Evolutionary conservation across 2,888 invertebrate genomes (phyloP), one percentile per base, ranked within the genome.

Genomic region (Scaptomyza cyrtandrae): DNA sequence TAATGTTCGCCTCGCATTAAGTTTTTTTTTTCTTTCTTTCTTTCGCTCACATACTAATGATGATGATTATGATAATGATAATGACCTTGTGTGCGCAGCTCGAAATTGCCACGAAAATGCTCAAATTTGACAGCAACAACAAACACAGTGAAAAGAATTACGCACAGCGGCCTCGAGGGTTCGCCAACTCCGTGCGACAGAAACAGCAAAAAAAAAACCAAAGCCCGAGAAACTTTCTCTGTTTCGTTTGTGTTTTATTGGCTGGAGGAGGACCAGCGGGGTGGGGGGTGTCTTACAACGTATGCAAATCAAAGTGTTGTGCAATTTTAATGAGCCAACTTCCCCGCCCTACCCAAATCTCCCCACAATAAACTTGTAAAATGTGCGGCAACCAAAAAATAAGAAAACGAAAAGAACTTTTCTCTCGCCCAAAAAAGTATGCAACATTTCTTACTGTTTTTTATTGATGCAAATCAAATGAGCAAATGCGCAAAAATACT

Each of bases 251-350:
- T 2, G 19, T 13, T 13, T 14, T 9, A 3, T 33, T 14, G 39
- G 9, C 24, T 13, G 33, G 3, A 6, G 35, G 24, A 9, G 4
- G 16, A 19, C 1, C 19, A 6, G 35, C 5, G 35, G 13, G 35
- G 35, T n/a, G n/a, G 6, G 37, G n/a, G 2, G 19, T 19, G 46
- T 24, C 31, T 6, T 35, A 16, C 41, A 62, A 68, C 65, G 63
- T 81, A 80, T 88, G 88, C 86, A 88, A 84, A 84, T 84, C 83
- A 86, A 87, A 84, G 84, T 80, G 80, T 86, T 83, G 84, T 84
- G 84, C 88, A 84, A 83, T 88, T 88, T 84, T 84, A 84, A 84
- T 88, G 84, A 88, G 80, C 46, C 52, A 13, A 37, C 39, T 35
- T 6, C 10, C 35, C 35, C 35, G 1, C 2, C 3, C 9, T 9